A percentile compares a stretch with the other conserved stretches of the same genome.
phyloP scores from a whole-genome alignment of 2,888 invertebrate species.

The Drosophila austrosaltans region DNA sequence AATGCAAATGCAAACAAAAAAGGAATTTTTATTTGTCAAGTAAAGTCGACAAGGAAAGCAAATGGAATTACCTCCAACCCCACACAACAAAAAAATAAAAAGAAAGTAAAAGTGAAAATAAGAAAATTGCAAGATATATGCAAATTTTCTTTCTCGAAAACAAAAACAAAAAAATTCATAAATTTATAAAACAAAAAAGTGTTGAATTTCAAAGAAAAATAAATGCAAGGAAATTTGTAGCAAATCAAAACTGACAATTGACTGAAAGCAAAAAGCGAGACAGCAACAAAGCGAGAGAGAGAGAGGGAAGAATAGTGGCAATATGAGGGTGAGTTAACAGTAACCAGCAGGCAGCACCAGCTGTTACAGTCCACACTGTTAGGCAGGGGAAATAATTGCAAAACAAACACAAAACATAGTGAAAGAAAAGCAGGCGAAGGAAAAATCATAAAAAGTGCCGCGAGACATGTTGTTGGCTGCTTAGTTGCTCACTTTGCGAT shows the following conservation, averaged over 20 bases:
- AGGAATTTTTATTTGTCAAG: slow-evolving; percentile 11
- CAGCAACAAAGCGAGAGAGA: neutral
- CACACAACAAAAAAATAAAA: neutral
- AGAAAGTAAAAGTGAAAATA: slow-evolving; percentile 30
- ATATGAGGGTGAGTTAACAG: slow-evolving; percentile 34
- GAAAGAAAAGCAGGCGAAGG: slow-evolving; percentile 31
- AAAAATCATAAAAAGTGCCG: slow-evolving; percentile 69
- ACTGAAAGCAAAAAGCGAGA: slow-evolving; percentile 22
- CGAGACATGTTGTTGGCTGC: slow-evolving; percentile 39
- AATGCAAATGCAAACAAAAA: slow-evolving; percentile 39
- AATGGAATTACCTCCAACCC: slow-evolving; percentile 15
- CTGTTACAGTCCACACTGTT: slow-evolving; percentile 43
- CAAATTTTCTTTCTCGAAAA: slow-evolving; percentile 9
- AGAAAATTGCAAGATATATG: slow-evolving; percentile 32
- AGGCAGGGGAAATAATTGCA: slow-evolving; percentile 71
- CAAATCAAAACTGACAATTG: slow-evolving; percentile 36
- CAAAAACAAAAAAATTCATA: slow-evolving; percentile 22
- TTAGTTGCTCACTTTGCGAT: slow-evolving; percentile 55
- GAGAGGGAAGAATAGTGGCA: neutral
- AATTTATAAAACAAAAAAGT: slow-evolving; percentile 43
- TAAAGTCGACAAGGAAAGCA: slow-evolving; percentile 12
- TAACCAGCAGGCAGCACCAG: slow-evolving; percentile 24
- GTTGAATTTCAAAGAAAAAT: slow-evolving; percentile 62
- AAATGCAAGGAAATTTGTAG: slow-evolving; percentile 21
- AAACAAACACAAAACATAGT: slow-evolving; percentile 46